A percentile compares a stretch with the other conserved stretches of the same genome.
Conservation (phyloP, 1,140 invertebrate species). For the Pinna nobilis region DNA sequence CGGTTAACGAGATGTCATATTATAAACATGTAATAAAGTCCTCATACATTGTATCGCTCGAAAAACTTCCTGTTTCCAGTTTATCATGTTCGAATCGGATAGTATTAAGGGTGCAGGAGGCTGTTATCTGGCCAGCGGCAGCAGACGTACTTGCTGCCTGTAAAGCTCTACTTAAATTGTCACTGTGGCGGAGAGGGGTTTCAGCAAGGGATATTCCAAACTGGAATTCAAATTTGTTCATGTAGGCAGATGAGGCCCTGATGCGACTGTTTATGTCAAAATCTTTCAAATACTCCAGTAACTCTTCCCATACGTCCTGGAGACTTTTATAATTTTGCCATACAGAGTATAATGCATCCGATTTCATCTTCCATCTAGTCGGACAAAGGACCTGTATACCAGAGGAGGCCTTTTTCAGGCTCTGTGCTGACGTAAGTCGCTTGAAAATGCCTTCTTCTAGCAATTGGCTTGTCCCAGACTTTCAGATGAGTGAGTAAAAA, state of each 20-base stretch:
- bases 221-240: slow-evolving; percentile 23
- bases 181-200: slow-evolving; percentile 5
- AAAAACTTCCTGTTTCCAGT: too few relatives aligned
- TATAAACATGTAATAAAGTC: too few relatives aligned
- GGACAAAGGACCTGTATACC: slow-evolving; percentile 31
- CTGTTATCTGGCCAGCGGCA: not conserved
- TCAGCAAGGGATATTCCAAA: slow-evolving; percentile 3
- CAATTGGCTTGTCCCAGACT: too few relatives aligned
- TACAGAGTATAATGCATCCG: slow-evolving; percentile 15
- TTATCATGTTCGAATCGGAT: too few relatives aligned
- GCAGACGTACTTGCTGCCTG: slow-evolving; percentile 1
- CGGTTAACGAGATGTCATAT: too few relatives aligned
- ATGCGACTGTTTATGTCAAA: slow-evolving; percentile 15
- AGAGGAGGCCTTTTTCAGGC: too few relatives aligned
- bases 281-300: slow-evolving; percentile 1
- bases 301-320: slow-evolving; percentile 30
- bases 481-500: too few relatives aligned
- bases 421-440: too few relatives aligned
- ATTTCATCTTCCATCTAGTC: slow-evolving; percentile 25
- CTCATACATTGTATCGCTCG: too few relatives aligned
- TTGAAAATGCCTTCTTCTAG: too few relatives aligned
- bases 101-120: too few relatives aligned
- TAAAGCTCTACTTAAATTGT: slow-evolving; percentile 15
- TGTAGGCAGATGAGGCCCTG: not conserved
- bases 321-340: slow-evolving; percentile 16